Base-by-base conservation (phyloP, 1,140 invertebrate genomes). In the Drosophila suzukii region DNA sequence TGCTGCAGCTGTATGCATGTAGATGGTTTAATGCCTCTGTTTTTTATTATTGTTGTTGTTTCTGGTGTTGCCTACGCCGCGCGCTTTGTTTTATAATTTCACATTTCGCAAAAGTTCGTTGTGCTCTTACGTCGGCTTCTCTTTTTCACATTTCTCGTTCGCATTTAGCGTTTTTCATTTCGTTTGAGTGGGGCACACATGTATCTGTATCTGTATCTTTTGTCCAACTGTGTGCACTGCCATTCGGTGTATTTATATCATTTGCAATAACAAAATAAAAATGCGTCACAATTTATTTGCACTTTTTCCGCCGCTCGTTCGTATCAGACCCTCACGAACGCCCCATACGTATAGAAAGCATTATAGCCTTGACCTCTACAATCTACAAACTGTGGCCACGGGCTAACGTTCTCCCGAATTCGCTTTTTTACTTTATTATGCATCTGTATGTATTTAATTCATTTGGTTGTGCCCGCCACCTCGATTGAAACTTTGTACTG, bases 281-380 rank as follows among this genome's bases (percentile, higher is more conserved):
- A 82, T 86, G 82, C 82, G 82, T 86, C 82, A 86, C 78, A 86
- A 77, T 86, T 86, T 82, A 78, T 86, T 86, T 85, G 82, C 81
- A 85, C 82, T 86, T 85, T 86, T 86, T 60, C 81, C 78, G 62
- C 60, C 62, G 50, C 57, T 57, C 67, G 63, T 71, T 54, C 39
- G 54, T 68, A 41, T 71, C 50, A 17, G 32, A 49, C 67, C 66
- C 67, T 68, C 67, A 39, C 49, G 30, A 34, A 38, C 53, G 34
- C 15, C 17, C 20, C 39, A 47, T n/a, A 27, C 46, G 30, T 43
- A 17, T 17, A 67, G 41, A 43, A 53, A 54, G 15, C 46, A 71
- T 75, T 71, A 71, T 72, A 72, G 68, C 68, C 68, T 72, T 72
- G 68, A 72, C 68, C 68, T 68, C 68, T 72, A 72, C 68, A 72